phyloP scores from a whole-genome alignment of 2,113 vertebrate genomes.

The Pachypanchax playfairii region DNA sequence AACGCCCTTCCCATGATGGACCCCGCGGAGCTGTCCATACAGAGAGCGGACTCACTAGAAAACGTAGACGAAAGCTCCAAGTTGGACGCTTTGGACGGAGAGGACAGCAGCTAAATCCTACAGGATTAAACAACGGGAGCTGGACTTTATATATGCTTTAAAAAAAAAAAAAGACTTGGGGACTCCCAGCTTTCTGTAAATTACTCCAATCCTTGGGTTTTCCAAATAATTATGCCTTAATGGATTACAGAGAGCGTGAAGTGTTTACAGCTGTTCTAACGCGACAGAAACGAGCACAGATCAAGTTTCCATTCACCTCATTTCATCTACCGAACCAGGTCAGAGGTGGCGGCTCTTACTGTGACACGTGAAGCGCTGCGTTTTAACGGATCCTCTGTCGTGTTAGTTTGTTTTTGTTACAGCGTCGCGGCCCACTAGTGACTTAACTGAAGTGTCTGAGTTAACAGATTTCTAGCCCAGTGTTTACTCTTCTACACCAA shows the following conservation, averaged over 20 bases:
- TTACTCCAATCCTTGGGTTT: background rate
- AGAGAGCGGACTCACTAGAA: slow-evolving; percentile 81
- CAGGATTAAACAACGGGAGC: background rate
- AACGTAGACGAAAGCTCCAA: slow-evolving; percentile 78
- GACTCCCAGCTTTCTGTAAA: slow-evolving; percentile 5
- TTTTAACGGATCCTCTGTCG: background rate
- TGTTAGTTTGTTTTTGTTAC: slow-evolving; percentile 3
- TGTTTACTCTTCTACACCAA: background rate
- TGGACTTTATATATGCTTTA: slow-evolving; percentile 18
- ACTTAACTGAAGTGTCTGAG: slow-evolving; percentile 11
- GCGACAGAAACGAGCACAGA: slow-evolving; percentile 38
- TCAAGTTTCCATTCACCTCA: slow-evolving; percentile 46
- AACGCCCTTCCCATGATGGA: slow-evolving; percentile 76
- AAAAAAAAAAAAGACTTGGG: slow-evolving; percentile 15
- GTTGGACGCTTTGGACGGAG: slow-evolving; percentile 61
- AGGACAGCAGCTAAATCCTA: slow-evolving; percentile 69
- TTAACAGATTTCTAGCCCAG: too few relatives aligned
- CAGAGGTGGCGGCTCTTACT: slow-evolving; percentile 15
- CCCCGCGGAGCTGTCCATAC: slow-evolving; percentile 76
- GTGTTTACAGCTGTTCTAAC: slow-evolving; percentile 60
- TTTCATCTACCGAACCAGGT: slow-evolving; percentile 29
- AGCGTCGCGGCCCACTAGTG: background rate
- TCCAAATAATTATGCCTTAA: slow-evolving; percentile 25
- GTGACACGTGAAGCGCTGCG: slow-evolving; percentile 13
- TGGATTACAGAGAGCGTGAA: slow-evolving; percentile 40